A percentile compares a stretch with the other conserved stretches of the same genome.
Conservation (phyloP, 2,113 vertebrate genomes). For the Lepus europaeus region DNA sequence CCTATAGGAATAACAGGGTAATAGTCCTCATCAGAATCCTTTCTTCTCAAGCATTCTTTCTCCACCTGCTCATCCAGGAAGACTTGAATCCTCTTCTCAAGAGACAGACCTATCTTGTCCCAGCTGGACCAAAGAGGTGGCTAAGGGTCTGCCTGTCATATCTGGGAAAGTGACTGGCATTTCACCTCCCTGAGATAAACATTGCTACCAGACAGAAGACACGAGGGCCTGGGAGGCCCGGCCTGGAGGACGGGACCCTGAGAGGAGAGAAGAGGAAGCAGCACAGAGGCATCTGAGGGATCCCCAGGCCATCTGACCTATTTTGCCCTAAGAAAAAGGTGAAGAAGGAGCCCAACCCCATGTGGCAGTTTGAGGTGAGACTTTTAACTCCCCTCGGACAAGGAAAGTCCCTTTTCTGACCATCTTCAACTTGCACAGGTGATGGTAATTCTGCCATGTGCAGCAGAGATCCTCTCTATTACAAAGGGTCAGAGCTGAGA, state of each 20-base stretch:
- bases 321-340: background rate
- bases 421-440: background rate
- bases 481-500: background rate
- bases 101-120: background rate
- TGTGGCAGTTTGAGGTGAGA: background rate
- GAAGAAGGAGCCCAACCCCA: background rate
- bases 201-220: background rate
- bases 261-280: background rate
- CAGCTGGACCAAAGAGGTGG: background rate
- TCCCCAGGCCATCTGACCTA: background rate
- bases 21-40: too few species aligned
- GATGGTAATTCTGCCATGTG: background rate
- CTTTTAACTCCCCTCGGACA: background rate
- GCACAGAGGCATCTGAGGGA: background rate
- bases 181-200: background rate
- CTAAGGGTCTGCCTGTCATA: background rate
- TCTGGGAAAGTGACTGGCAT: background rate
- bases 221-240: background rate
- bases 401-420: background rate
- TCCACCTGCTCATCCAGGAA: background rate
- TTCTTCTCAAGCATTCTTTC: background rate
- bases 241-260: background rate
- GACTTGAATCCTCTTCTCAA: background rate
- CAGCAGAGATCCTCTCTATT: background rate
- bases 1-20: background rate